A percentile compares a stretch with the other conserved stretches of the same genome.
Conservation (phyloP, 2,888 invertebrate genomes). For the Tetramorium bicarinatum region DNA sequence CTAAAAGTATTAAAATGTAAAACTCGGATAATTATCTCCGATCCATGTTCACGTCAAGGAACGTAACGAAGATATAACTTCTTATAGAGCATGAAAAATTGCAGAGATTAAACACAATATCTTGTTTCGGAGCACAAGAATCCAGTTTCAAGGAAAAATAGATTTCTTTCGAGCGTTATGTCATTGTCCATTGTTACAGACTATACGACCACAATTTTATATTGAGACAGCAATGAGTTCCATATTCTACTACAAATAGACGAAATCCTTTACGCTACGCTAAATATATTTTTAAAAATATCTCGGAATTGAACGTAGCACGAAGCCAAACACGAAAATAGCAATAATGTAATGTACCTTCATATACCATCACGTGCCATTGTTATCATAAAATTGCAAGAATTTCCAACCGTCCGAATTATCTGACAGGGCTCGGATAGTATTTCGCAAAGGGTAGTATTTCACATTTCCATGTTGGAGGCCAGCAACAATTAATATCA, state of each 20-base stretch:
- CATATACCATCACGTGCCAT: background rate
- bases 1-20: background rate
- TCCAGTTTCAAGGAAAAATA: background rate
- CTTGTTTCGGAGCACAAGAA: background rate
- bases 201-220: conserved; percentile 11
- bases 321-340: conserved; percentile 5
- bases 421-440: background rate
- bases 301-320: background rate
- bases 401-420: conserved; percentile 34
- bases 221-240: background rate
- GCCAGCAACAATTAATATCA: conserved; percentile 44
- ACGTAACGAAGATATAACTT: background rate
- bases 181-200: background rate
- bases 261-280: background rate
- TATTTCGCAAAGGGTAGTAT: conserved; percentile 16
- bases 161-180: background rate
- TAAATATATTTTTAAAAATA: conserved; percentile 20
- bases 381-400: conserved; percentile 18
- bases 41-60: background rate
- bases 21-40: background rate
- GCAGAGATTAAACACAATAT: background rate
- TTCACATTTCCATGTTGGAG: conserved; percentile 23
- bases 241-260: background rate
- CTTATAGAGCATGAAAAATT: background rate
- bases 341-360: conserved; percentile 22